Percentiles rank a stretch among this genome's conserved stretches.
Evolutionary conservation across 2,113 vertebrate species (phyloP).

Genomic region (Eptatretus burgeri): DNA sequence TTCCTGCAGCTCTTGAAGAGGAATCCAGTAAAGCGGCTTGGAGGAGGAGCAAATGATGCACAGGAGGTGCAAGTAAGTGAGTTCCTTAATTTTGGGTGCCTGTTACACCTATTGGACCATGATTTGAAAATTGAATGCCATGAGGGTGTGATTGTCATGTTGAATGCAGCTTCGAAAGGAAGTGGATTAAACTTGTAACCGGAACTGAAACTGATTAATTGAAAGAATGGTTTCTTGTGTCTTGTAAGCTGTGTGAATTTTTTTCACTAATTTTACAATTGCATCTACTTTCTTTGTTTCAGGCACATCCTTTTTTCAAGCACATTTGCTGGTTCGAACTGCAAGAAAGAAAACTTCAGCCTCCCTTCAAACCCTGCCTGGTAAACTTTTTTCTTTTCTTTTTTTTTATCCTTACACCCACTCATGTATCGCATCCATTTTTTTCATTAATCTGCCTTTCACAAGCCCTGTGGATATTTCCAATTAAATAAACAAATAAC

Average conservation of each 20-base stretch:
- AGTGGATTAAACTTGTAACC: too few species aligned
- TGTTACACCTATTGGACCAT: too few species aligned
- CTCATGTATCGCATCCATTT: too few species aligned
- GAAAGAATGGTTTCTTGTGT: neutral
- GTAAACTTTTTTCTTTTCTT: conserved; percentile 19
- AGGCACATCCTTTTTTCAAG: conserved; percentile 76
- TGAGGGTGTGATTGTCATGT: too few species aligned
- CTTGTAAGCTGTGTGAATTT: neutral
- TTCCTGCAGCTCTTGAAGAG: conserved; percentile 63
- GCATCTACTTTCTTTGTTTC: conserved; percentile 8
- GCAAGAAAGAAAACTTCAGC: conserved; percentile 72
- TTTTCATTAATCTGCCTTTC: too few species aligned
- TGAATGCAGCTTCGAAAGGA: too few species aligned
- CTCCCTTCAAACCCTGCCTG: conserved; percentile 79
- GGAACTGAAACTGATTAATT: neutral
- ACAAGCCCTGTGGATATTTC: too few species aligned
- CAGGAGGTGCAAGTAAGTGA: conserved; percentile 57
- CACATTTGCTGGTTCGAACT: conserved; percentile 91
- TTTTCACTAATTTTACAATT: neutral
- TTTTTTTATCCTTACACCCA: too few species aligned
- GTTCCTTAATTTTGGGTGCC: too few species aligned
- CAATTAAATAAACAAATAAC: too few species aligned
- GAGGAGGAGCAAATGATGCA: conserved; percentile 59
- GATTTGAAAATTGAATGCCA: too few species aligned
- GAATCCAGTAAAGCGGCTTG: conserved; percentile 64